phyloP scores from a whole-genome alignment of 2,113 vertebrate species.

The Pica pica region DNA sequence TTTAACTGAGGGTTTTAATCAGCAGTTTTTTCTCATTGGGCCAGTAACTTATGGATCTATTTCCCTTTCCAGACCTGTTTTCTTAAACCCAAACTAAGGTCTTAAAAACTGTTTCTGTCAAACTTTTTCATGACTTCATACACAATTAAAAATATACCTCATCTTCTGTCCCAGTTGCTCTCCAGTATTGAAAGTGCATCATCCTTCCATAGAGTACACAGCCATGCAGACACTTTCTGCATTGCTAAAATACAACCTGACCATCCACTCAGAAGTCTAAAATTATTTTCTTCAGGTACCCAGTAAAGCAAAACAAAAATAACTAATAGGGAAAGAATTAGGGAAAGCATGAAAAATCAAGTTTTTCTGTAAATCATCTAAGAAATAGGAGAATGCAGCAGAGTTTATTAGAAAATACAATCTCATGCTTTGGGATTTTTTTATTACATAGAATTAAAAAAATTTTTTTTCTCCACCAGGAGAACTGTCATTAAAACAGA shows the following conservation, averaged over 20 bases:
- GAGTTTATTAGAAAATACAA: not conserved
- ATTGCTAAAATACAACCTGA: not conserved
- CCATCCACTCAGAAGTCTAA: not conserved
- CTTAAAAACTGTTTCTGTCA: not conserved
- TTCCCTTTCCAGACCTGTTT: not conserved
- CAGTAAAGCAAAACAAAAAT: not conserved
- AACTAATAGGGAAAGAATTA: not conserved
- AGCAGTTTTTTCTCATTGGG: not conserved
- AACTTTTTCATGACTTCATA: not conserved
- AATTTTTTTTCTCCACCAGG: not conserved
- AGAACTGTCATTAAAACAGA: not conserved
- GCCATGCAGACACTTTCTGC: not conserved
- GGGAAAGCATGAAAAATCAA: not conserved
- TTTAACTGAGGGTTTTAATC: not conserved
- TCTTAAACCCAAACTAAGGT: not conserved
- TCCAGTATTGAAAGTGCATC: not conserved
- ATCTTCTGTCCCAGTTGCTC: not conserved
- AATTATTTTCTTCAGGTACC: not conserved
- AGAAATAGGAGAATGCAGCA: not conserved
- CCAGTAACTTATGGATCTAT: not conserved
- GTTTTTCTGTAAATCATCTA: not conserved
- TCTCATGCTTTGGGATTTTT: not conserved
- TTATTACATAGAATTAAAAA: not conserved
- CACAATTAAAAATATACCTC: not conserved
- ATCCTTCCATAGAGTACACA: not conserved